Evolutionary conservation across 2,888 invertebrate genomes (phyloP), one percentile per base, ranked within the genome.

Genomic region (Macaria liturata): DNA sequence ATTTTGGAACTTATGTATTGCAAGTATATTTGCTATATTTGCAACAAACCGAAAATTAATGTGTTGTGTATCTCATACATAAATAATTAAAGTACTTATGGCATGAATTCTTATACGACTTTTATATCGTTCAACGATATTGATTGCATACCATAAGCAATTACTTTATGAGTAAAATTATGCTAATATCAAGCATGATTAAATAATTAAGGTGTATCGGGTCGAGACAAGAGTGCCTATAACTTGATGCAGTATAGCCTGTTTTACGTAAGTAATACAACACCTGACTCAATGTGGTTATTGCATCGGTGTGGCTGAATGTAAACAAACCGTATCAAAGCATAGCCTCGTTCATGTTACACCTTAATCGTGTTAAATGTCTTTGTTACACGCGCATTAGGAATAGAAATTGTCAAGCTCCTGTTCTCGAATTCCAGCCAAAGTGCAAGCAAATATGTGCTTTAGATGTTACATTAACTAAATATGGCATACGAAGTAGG

Each of bases 241-340:
- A 59, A 49, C 54, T 58, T 1, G 49, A 54, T 64, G 64, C 44
- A 57, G 47, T 56, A 67, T 57, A 64, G 63, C 64, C 59, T 72
- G 71, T 68, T 76, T 78, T 76, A 82, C 76, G 78, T 77, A 83
- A 81, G 80, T 78, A 83, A 83, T 68, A 69, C 67, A 79, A 81
- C 81, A 83, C 82, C 80, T 80, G 80, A 78, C 76, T 78, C 75
- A 65, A 67, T 74, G 75, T 72, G 77, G 78, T 78, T 78, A 76
- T 75, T 74, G 76, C 72, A 77, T 75, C 69, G 72, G 74, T 72
- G 66, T 71, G 68, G 66, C 67, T 72, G 69, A 78, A 78, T 82
- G 82, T 84, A 83, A 84, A 84, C 83, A 84, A 80, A 77, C 70
- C 70, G 54, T 68, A 61, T 58, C 55, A 61, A 65, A 49, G 69